Conservation (phyloP, 2,888 invertebrate genomes). For the Drosophila limbata region DNA sequence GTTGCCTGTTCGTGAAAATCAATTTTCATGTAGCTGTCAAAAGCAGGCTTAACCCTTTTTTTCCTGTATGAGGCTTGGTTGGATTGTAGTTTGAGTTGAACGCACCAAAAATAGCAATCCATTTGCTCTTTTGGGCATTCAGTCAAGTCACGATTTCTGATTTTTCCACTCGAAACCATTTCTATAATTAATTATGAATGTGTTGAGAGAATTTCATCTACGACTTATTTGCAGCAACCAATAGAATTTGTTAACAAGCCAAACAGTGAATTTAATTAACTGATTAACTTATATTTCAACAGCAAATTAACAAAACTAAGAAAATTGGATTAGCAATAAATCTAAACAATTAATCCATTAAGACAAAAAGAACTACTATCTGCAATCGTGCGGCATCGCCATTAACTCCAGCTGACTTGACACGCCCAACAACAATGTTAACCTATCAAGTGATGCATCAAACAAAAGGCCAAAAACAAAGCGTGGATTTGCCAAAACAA, state of each 20-base stretch:
- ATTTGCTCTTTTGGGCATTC: conserved; percentile 51
- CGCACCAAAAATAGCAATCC: conserved; percentile 64
- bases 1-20: conserved; percentile 56
- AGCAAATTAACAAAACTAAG: conserved; percentile 15
- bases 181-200: conserved; percentile 64
- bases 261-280: conserved; percentile 32
- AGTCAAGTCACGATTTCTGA: conserved; percentile 72
- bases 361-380: conserved; percentile 28
- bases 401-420: conserved; percentile 26
- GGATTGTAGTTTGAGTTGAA: conserved; percentile 21
- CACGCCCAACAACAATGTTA: conserved; percentile 30
- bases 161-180: conserved; percentile 69
- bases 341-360: conserved; percentile 30
- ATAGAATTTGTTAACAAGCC: conserved; percentile 12
- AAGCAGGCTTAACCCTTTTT: conserved; percentile 59
- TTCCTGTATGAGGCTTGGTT: background rate
- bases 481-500: conserved; percentile 5
- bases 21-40: conserved; percentile 75
- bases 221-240: conserved; percentile 29
- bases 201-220: conserved; percentile 11
- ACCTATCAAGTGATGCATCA: conserved; percentile 46
- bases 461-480: conserved; percentile 16
- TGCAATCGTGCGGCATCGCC: conserved; percentile 27
- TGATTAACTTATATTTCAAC: conserved; percentile 24
- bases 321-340: conserved; percentile 36